These are phyloP conservation scores for Lagodon rhomboides DNA, from an alignment of 2,797 vertebrate species.

Conservation along the genomic window DNA sequence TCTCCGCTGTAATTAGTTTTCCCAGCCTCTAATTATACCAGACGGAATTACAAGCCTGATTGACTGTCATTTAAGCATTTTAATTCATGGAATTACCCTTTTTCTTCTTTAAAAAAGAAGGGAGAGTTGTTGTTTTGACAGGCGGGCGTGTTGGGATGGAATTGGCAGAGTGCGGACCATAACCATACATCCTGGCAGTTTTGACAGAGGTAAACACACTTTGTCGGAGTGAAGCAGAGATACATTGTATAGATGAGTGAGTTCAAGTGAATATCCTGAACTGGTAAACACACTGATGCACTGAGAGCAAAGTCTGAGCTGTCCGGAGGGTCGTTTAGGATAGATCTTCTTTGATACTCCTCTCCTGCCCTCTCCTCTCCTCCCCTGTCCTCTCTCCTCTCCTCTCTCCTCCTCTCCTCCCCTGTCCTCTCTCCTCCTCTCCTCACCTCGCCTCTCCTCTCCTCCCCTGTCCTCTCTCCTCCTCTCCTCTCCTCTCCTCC, in stretches of 20 bases:
- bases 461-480: slow-evolving; percentile 15
- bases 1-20: slow-evolving; percentile 92
- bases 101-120: slow-evolving; percentile 71
- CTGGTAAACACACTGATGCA: slow-evolving; percentile 28
- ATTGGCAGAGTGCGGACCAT: slow-evolving; percentile 43
- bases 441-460: slow-evolving; percentile 5
- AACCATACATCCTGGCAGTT: slow-evolving; percentile 53
- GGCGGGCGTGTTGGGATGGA: slow-evolving; percentile 69
- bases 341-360: neutral
- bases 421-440: slow-evolving; percentile 17
- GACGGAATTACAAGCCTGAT: slow-evolving; percentile 90
- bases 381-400: slow-evolving; percentile 61
- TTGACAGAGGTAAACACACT: slow-evolving; percentile 63
- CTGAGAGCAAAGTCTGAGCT: slow-evolving; percentile 8
- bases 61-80: slow-evolving; percentile 91
- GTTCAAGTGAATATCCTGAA: slow-evolving; percentile 32
- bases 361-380: neutral
- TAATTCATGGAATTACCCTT: slow-evolving; percentile 83
- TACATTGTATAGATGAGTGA: slow-evolving; percentile 24
- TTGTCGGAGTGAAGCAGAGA: slow-evolving; percentile 47
- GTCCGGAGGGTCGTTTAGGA: slow-evolving; percentile 11
- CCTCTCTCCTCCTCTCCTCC: slow-evolving; percentile 9
- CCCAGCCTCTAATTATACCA: slow-evolving; percentile 90
- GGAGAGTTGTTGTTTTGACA: slow-evolving; percentile 81
- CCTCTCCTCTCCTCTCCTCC: slow-evolving; percentile 7